Conservation (phyloP, 2,113 vertebrate species). For the Zootoca vivipara region DNA sequence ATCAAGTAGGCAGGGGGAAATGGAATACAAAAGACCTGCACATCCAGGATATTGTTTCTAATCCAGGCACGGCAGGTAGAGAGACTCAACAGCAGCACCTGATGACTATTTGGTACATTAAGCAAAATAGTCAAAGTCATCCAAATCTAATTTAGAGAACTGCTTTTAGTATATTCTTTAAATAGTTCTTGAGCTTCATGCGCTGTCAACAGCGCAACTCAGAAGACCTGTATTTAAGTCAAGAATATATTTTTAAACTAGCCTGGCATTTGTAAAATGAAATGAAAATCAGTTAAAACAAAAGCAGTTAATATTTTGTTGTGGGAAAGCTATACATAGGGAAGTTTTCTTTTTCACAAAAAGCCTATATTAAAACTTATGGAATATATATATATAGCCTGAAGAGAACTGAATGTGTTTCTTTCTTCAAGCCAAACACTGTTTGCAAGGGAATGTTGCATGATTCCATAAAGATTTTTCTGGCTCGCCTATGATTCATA, state of each 20-base stretch:
- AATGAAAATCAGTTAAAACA: conserved; percentile 37
- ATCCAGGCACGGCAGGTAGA: conserved; percentile 19
- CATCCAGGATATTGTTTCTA: conserved; percentile 31
- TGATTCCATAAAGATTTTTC: not conserved
- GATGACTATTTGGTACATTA: conserved; percentile 27
- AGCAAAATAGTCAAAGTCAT: conserved; percentile 34
- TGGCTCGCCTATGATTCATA: not conserved
- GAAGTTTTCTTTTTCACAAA: not conserved
- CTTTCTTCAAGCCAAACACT: conserved; percentile 2
- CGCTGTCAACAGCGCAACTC: not conserved
- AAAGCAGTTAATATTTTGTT: not conserved
- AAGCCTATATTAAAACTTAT: not conserved
- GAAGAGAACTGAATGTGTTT: not conserved
- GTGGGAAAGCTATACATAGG: not conserved
- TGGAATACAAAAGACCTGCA: conserved; percentile 11
- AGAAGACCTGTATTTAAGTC: not conserved
- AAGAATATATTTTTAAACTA: not conserved
- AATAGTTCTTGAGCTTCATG: conserved; percentile 18
- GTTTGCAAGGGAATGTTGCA: not conserved
- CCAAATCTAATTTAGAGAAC: conserved; percentile 12
- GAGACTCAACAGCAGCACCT: conserved; percentile 3
- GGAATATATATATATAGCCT: no score
- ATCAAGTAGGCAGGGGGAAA: conserved; percentile 28
- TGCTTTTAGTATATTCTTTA: conserved; percentile 1
- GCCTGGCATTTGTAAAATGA: not conserved